Evolutionary conservation across 92 coral and sea anemone genomes (phyloP).

Genomic region (Zoanthus gigantus): DNA sequence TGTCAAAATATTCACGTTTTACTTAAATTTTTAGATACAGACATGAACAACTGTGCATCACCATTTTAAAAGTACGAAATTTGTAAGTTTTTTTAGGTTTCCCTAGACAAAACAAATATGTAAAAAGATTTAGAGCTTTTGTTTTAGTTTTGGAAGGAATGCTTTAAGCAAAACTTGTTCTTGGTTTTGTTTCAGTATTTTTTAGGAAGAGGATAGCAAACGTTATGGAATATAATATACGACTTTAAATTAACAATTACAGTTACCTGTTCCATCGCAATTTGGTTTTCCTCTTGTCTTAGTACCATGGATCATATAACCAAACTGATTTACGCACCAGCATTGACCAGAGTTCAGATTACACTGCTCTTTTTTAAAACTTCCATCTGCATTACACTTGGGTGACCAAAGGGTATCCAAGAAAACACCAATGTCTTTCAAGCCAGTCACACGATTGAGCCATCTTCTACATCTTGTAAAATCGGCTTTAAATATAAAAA

Average conservation of each 20-base stretch:
- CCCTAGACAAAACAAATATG: too few species aligned
- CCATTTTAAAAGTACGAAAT: too few species aligned
- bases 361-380: slow-evolving; percentile 75
- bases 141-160: too few species aligned
- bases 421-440: slow-evolving; percentile 16
- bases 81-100: too few species aligned
- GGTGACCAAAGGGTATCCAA: slow-evolving; percentile 73
- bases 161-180: too few species aligned
- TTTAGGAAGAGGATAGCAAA: too few species aligned
- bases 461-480: slow-evolving; percentile 38
- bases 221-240: too few species aligned
- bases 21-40: too few species aligned
- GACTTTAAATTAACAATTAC: background rate
- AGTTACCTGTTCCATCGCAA: slow-evolving; percentile 49
- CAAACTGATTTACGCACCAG: slow-evolving; percentile 62
- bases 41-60: too few species aligned
- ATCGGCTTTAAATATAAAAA: slow-evolving; percentile 1
- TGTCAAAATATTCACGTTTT: too few species aligned
- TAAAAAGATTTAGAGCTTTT: too few species aligned
- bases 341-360: slow-evolving; percentile 76
- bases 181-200: too few species aligned
- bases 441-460: slow-evolving; percentile 22
- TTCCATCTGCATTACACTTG: slow-evolving; percentile 75
- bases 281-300: slow-evolving; percentile 45
- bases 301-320: slow-evolving; percentile 54